Evolutionary conservation across 2,797 vertebrate species (phyloP).

Genomic region (Pygocentrus nattereri): DNA sequence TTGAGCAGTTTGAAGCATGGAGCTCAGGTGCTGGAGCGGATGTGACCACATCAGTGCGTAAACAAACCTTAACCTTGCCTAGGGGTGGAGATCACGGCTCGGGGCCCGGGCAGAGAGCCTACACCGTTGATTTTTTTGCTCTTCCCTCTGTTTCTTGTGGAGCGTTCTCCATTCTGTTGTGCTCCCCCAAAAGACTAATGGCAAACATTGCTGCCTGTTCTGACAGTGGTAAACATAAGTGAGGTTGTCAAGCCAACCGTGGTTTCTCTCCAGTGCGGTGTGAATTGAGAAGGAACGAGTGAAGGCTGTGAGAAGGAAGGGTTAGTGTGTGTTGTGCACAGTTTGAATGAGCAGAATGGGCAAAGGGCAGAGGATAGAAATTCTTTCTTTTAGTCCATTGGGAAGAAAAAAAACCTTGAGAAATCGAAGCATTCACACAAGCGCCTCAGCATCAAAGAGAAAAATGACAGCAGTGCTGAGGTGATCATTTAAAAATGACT

Average conservation of each 20-base stretch:
- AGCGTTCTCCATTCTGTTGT: slow-evolving; percentile 22
- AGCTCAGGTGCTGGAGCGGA: slow-evolving; percentile 38
- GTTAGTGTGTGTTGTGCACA: background rate
- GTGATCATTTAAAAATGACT: background rate
- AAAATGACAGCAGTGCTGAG: background rate
- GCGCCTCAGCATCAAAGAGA: background rate
- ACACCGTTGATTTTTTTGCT: slow-evolving; percentile 26
- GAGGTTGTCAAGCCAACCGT: slow-evolving; percentile 58
- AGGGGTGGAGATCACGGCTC: slow-evolving; percentile 37
- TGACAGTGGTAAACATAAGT: slow-evolving; percentile 50
- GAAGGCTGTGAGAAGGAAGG: slow-evolving; percentile 31
- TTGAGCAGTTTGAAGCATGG: slow-evolving; percentile 31
- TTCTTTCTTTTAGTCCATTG: background rate
- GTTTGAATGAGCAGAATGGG: slow-evolving; percentile 14
- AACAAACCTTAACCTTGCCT: slow-evolving; percentile 42
- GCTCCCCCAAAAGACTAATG: slow-evolving; percentile 40
- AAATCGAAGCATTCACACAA: background rate
- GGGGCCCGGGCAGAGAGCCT: background rate
- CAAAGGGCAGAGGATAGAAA: slow-evolving; percentile 16
- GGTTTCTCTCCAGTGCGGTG: slow-evolving; percentile 39
- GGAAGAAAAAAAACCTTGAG: background rate
- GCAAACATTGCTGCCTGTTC: slow-evolving; percentile 49
- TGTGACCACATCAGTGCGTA: slow-evolving; percentile 36
- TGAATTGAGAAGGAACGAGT: slow-evolving; percentile 45
- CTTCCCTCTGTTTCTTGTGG: slow-evolving; percentile 9